phyloP scores from a whole-genome alignment of 2,888 invertebrate species.

The Drosophila subquinaria region DNA sequence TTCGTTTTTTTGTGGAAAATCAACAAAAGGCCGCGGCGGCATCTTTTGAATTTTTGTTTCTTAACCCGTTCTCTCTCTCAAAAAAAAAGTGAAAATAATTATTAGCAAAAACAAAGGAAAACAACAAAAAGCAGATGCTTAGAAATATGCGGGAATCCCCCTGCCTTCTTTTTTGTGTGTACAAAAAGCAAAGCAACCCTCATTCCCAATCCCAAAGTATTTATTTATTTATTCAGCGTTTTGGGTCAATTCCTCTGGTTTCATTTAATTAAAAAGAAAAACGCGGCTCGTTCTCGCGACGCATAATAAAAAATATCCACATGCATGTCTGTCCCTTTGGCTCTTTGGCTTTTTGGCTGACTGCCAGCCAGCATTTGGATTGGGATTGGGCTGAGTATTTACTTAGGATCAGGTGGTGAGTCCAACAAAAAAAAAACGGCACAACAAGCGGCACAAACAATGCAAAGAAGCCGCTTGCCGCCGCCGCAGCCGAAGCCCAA shows the following conservation, averaged over 20 bases:
- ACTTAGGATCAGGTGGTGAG: slow-evolving; percentile 84
- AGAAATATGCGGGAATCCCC: slow-evolving; percentile 36
- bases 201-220: slow-evolving; percentile 37
- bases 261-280: slow-evolving; percentile 84
- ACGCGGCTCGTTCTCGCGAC: slow-evolving; percentile 59
- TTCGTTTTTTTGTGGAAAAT: slow-evolving; percentile 28
- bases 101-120: slow-evolving; percentile 70
- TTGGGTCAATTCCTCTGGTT: slow-evolving; percentile 85
- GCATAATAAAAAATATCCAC: slow-evolving; percentile 69
- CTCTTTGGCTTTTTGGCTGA: slow-evolving; percentile 42
- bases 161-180: background rate
- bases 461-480: slow-evolving; percentile 71
- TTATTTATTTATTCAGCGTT: slow-evolving; percentile 81
- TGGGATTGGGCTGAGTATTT: slow-evolving; percentile 63
- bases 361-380: slow-evolving; percentile 16
- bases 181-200: background rate
- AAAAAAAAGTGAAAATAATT: slow-evolving; percentile 76
- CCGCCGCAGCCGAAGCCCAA: slow-evolving; percentile 71
- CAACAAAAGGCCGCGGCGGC: slow-evolving; percentile 67
- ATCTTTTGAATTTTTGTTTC: slow-evolving; percentile 75
- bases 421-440: slow-evolving; percentile 10
- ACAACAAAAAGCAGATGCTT: slow-evolving; percentile 60
- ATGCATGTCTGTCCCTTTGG: slow-evolving; percentile 60
- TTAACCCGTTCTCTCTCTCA: slow-evolving; percentile 11
- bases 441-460: slow-evolving; percentile 58